These are phyloP conservation scores for Acomys russatus DNA, from an alignment of 2,797 vertebrate species.

Conservation along the genomic window DNA sequence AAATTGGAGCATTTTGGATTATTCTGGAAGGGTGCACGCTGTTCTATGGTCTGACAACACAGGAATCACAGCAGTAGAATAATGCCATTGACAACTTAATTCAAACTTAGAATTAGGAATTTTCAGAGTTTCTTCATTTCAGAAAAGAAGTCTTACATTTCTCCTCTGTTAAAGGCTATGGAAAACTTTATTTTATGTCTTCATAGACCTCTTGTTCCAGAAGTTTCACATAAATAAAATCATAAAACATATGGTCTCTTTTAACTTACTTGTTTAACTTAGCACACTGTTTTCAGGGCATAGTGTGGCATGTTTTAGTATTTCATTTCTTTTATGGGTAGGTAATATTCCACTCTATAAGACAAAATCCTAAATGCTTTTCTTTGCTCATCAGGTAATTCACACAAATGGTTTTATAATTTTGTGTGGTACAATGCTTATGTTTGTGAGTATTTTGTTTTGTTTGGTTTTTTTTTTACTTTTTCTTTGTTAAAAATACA, in stretches of 20 bases:
- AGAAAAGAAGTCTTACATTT: not conserved
- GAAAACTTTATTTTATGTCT: not conserved
- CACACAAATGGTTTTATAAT: not conserved
- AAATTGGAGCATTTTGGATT: not conserved
- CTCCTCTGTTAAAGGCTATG: not conserved
- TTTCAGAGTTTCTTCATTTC: not conserved
- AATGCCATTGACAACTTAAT: not conserved
- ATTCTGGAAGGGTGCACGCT: not conserved
- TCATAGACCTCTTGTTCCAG: not conserved
- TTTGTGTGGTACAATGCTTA: not conserved
- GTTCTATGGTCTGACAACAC: not conserved
- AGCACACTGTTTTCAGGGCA: not conserved
- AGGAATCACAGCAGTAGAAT: not conserved
- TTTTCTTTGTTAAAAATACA: not conserved
- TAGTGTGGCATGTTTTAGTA: not conserved
- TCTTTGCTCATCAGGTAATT: not conserved
- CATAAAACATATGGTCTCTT: not conserved
- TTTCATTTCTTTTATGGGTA: not conserved
- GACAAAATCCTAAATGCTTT: not conserved
- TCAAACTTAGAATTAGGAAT: not conserved
- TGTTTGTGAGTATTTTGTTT: not conserved
- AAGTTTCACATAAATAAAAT: constrained; percentile 5
- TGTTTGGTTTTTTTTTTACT: not conserved
- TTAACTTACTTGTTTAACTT: constrained; percentile 9
- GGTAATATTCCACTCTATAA: not conserved